Evolutionary conservation across 2,797 vertebrate species (phyloP), one percentile per base, ranked within the genome.

Genomic region (Protonibea diacanthus): DNA sequence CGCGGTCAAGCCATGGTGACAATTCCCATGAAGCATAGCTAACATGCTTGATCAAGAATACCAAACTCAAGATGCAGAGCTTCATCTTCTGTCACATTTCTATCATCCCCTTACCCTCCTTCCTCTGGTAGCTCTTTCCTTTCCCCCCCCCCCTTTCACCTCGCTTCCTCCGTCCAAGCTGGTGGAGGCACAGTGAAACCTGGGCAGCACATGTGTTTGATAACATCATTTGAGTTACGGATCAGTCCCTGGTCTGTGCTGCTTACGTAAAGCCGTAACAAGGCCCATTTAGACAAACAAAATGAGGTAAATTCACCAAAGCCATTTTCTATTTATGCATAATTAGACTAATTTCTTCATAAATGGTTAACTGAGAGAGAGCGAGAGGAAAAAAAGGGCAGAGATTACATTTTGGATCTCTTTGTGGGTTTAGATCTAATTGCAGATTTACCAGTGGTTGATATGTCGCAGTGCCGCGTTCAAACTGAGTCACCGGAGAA

Each of bases 311-410:
- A 93, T 93, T 93, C 84, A 86, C 86, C 71, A 85, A 89, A 93
- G 87, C 81, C 74, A 89, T 94, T 95, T 94, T 89, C 90, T 89
- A 85, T 94, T 94, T 93, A 94, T 90, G 91, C 85, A 17, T 87
- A 92, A 94, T 95, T 93, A 92, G 81, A 83, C 81, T 90, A 78
- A 93, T 93, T 90, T 75, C 74, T 90, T 83, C 88, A 88, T 84
- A 90, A 88, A 86, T 58, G 72, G 89, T 83, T 74, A 85, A 87
- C 57, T 18, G 20, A 86, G 59, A 70, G 56, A 80, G 45, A 74
- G 59, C 68, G 56, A 80, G 29, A 29, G 29, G 6, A 2, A 42
- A 75, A 52, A 80, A 86, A 85, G 65, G 61, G 38, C 15, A 64
- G 42, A 63, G 71, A 83, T 72, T 76, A 78, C 76, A 76, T 78